Conservation (phyloP, 2,113 vertebrate species). For the Malaclemys terrapin region DNA sequence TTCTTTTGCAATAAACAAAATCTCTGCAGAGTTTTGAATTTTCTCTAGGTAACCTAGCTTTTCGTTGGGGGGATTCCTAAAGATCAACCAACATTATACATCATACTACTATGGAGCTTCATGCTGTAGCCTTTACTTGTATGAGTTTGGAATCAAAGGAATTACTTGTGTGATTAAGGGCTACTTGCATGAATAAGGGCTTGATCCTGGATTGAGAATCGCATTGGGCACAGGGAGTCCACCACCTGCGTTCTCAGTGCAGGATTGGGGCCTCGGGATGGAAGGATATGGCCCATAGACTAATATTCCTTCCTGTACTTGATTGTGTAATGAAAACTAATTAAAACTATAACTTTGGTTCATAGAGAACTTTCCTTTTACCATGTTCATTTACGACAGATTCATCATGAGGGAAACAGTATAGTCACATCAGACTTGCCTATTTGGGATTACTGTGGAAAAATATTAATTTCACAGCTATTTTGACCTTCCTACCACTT, state of each 20-base stretch:
- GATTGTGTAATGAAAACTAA: neutral
- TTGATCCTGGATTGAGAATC: neutral
- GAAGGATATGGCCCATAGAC: neutral
- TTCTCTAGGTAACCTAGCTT: neutral
- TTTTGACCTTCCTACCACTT: constrained; percentile 7
- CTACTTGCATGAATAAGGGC: neutral
- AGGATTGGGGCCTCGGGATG: neutral
- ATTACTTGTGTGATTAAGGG: neutral
- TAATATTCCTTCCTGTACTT: neutral
- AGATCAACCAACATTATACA: neutral
- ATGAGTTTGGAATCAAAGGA: neutral
- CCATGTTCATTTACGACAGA: neutral
- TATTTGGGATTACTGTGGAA: neutral
- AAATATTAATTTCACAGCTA: neutral
- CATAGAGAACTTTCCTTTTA: neutral
- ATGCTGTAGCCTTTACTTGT: neutral
- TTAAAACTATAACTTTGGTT: neutral
- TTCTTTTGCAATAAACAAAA: neutral
- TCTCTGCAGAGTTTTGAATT: neutral
- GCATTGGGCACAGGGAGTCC: neutral
- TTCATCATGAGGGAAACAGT: neutral
- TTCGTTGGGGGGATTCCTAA: neutral
- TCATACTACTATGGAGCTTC: neutral
- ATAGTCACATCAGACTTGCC: neutral
- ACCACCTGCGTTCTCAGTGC: neutral